Percentiles rank a stretch among this genome's conserved stretches.
Conservation (phyloP, 2,113 vertebrate genomes). For the Cynocephalus volans region DNA sequence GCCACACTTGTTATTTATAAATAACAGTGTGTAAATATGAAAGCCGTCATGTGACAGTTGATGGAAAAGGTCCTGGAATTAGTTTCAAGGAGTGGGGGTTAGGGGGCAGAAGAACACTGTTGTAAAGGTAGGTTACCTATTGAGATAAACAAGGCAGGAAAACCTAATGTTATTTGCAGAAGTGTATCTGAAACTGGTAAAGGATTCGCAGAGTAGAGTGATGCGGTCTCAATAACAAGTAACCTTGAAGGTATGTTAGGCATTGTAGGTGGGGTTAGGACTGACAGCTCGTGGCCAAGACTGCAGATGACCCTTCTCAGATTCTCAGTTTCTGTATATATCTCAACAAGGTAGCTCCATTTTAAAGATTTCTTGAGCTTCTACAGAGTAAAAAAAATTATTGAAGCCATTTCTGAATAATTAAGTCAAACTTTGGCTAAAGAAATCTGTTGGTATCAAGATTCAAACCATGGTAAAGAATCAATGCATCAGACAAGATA, state of each 20-base stretch:
- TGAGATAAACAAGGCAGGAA: background rate
- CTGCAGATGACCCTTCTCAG: background rate
- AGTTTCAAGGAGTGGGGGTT: background rate
- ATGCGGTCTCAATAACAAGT: background rate
- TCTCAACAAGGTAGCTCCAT: background rate
- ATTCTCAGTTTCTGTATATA: background rate
- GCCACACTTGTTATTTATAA: background rate
- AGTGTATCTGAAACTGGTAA: background rate
- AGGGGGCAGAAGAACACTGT: background rate
- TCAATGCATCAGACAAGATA: background rate
- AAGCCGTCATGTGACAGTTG: background rate
- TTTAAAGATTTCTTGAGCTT: background rate
- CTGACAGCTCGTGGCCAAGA: background rate
- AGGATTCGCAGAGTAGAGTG: background rate
- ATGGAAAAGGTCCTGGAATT: background rate
- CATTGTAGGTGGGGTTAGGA: background rate
- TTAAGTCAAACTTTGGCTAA: background rate
- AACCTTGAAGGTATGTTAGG: background rate
- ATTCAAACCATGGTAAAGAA: background rate
- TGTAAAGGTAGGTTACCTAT: background rate
- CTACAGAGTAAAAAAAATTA: background rate
- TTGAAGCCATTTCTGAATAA: background rate
- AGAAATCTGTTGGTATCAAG: background rate
- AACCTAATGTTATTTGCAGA: background rate
- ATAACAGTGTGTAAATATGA: background rate